A percentile compares a stretch with the other conserved stretches of the same genome.
Conservation (phyloP, 1,140 invertebrate genomes). For the Ericerus pela region DNA sequence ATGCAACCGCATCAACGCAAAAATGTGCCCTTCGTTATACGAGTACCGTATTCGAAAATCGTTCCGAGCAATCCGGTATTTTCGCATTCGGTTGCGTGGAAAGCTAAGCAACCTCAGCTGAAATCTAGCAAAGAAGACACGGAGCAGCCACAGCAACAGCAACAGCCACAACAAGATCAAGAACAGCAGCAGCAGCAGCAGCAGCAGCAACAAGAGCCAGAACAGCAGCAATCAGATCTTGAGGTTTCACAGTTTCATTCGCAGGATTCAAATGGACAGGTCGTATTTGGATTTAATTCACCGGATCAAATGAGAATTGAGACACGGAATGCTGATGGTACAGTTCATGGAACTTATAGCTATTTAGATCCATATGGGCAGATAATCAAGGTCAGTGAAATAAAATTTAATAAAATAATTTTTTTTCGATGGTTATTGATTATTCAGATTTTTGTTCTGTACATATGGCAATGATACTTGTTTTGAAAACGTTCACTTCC, state of each 20-base stretch:
- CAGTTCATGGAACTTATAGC: constrained; percentile 29
- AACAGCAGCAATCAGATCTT: background rate
- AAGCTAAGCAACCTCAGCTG: background rate
- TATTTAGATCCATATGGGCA: constrained; percentile 30
- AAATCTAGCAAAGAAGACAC: too few species aligned
- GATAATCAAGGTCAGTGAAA: constrained; percentile 26
- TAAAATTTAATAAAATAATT: too few species aligned
- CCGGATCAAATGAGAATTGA: constrained; percentile 26
- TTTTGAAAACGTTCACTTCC: too few species aligned
- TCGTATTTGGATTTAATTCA: constrained; percentile 23
- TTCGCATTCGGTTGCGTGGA: background rate
- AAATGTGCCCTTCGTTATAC: background rate
- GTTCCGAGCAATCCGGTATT: background rate
- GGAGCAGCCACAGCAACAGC: background rate
- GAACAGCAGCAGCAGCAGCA: background rate
- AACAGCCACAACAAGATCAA: background rate
- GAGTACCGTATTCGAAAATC: background rate
- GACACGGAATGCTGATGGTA: constrained; percentile 27
- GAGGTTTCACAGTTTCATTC: constrained; percentile 20
- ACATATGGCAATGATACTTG: too few species aligned
- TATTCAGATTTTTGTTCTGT: too few species aligned
- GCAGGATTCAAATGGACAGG: constrained; percentile 21
- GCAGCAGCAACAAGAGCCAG: too few species aligned
- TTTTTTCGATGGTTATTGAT: too few species aligned
- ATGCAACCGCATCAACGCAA: background rate